Percentiles rank a stretch among this genome's conserved stretches.
These are phyloP conservation scores for Antheraea pernyi DNA, from an alignment of 1,140 invertebrate genomes.

Conservation along the genomic window DNA sequence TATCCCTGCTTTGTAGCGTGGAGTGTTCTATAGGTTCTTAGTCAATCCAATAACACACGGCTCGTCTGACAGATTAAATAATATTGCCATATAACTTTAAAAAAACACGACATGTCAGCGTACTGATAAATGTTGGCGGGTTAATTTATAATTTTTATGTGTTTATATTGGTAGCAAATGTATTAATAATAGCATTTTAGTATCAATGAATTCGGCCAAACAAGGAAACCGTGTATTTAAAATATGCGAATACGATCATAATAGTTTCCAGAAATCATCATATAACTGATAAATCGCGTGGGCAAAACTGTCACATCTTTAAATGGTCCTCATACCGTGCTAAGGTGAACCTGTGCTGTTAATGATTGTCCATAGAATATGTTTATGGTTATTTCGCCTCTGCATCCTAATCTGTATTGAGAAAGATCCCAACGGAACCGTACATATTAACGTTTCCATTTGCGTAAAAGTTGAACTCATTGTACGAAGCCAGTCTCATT, in stretches of 20 bases:
- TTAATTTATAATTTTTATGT: too few relatives aligned
- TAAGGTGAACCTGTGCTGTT: conserved; percentile 53
- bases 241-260: neutral
- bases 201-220: neutral
- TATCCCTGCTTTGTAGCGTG: too few relatives aligned
- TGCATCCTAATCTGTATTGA: conserved; percentile 11
- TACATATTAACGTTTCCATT: neutral
- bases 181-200: neutral
- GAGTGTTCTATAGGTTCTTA: too few relatives aligned
- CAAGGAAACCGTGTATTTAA: neutral
- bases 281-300: conserved; percentile 24
- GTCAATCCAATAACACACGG: too few relatives aligned
- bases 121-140: too few relatives aligned
- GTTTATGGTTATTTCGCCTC: conserved; percentile 37
- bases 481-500: neutral
- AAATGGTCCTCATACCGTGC: conserved; percentile 47
- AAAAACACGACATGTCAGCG: too few relatives aligned
- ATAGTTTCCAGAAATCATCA: neutral
- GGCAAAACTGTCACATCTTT: conserved; percentile 37
- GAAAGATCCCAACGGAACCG: neutral
- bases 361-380: conserved; percentile 36
- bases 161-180: neutral
- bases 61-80: too few relatives aligned
- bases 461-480: neutral
- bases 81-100: too few relatives aligned